Base-by-base conservation (phyloP, 30 jellyfish, hydroid and myxozoan genomes). In the Phacellophora camtschatica region DNA sequence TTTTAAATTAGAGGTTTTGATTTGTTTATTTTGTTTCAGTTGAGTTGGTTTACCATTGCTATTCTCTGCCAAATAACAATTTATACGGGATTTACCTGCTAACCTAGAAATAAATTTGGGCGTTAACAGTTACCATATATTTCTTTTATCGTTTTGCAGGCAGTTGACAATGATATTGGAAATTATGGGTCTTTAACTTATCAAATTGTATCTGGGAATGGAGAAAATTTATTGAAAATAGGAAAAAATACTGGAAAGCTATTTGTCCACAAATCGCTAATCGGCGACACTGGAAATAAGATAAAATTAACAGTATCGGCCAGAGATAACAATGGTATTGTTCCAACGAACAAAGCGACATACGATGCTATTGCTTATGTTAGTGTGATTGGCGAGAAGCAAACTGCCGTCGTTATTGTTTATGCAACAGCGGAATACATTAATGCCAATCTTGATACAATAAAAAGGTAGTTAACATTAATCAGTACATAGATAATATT, bases 201-300 rank as follows among this genome's bases (percentile, higher is more conserved):
- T 56, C 54, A 69, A 16, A 66, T 89, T 19, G 59, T 68, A 27
- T 64, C 84, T 1, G 95, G 97, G 11, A 88, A 88, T 58, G 81
- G 72, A 5, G 65, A 66, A 22, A 68, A 72, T 5, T 79, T 84
- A 32, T 77, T 89, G 15, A 57, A 83, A 31, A 45, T 89, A 46
- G 95, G 75, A 27, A 42, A 37, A 43, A 10, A 18, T 22, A 61
- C 81, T 54, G 95, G 97, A 8, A 66, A 29, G 16, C 32, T 82
- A 23, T 67, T 30, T 23, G 90, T 80, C 1, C 50, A 51, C 75
- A 80, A 80, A 65, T 66, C 91, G 11, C 36, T 80, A 57, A 71
- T 65, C 15, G 81, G 91, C 19, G 91, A 80, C 12, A 57, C 71
- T 25, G 83, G 80, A 13, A 66, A 51, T 9, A 42, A 7, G 5